Base-by-base conservation (phyloP, 2,797 vertebrate species). In the Rhodeus uyekii region DNA sequence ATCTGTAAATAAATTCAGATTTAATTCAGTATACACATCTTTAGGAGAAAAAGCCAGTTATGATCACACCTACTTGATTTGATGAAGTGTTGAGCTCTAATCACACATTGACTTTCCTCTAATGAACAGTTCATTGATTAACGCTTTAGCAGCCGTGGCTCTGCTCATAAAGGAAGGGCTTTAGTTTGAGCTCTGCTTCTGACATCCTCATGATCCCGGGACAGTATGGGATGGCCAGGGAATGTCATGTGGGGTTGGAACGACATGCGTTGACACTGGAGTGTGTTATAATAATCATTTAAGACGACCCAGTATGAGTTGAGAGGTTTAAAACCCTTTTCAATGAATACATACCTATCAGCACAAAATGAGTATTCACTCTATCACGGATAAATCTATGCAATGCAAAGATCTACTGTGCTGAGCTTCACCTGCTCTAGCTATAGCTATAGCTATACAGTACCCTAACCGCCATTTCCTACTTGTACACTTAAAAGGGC, bases 381-480 rank as follows among this genome's bases (percentile, higher is more conserved):
- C 24, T 12, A 32, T 18, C 14, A 12, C 27, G 19, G 16, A 46
- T 44, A 44, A 44, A 44, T 29, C 24, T 46, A 29, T 16, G 13
- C 46, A 48, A 46, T 24, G 27, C 42, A 24, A n/a, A n/a, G n/a
- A n/a, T n/a, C n/a, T 10, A 46, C 8, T 42, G 38, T 19, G 24
- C 24, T 29, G 29, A 72, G 48, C n/a, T 8, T 50, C 16, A 8
- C 1, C 53, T 55, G 18, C 16, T 24, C 2, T 48, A 48, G 46
- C 46, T 19, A 42, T n/a, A n/a, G n/a, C n/a, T n/a, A n/a, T n/a
- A n/a, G n/a, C n/a, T n/a, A n/a, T n/a, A n/a, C 55, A 60, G 29
- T 76, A 69, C 73, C n/a, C 80, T 73, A 42, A 80, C 44, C 60
- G 39, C 76, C 65, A 60, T 76, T 80, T 50, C n/a, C n/a, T n/a